A percentile compares a stretch with the other conserved stretches of the same genome.
Evolutionary conservation across 1,140 invertebrate species (phyloP).

Genomic region (Ylistrum balloti): DNA sequence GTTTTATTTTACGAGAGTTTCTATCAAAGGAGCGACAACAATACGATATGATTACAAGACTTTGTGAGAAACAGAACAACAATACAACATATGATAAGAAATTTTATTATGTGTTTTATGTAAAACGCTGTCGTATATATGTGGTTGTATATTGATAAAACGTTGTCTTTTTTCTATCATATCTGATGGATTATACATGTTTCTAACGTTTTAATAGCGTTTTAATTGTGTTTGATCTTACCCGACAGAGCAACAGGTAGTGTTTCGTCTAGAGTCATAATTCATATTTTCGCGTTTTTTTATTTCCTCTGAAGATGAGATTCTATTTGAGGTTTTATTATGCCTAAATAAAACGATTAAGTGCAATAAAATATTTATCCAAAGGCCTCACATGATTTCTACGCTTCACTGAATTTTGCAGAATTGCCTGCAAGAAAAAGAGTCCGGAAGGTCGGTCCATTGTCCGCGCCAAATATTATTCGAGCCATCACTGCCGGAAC

Average conservation of each 20-base stretch:
- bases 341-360: conserved; percentile 21
- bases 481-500: conserved; percentile 22
- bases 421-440: conserved; percentile 32
- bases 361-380: not conserved
- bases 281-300: conserved; percentile 7
- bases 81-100: not conserved
- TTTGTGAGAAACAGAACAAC: not conserved
- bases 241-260: not conserved
- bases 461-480: not conserved
- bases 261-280: not conserved
- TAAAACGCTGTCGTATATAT: not conserved
- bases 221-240: conserved; percentile 7
- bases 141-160: not conserved
- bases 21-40: not conserved
- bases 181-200: conserved; percentile 20
- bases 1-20: not conserved
- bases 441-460: conserved; percentile 12
- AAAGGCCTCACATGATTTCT: not conserved
- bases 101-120: not conserved
- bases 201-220: not conserved
- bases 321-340: conserved; percentile 20
- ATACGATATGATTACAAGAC: conserved; percentile 3
- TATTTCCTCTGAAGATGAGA: conserved; percentile 10
- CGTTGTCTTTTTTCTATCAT: not conserved
- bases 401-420: not conserved